A percentile compares a stretch with the other conserved stretches of the same genome.
Conservation (phyloP, 2,888 invertebrate genomes). For the Apoda limacodes region DNA sequence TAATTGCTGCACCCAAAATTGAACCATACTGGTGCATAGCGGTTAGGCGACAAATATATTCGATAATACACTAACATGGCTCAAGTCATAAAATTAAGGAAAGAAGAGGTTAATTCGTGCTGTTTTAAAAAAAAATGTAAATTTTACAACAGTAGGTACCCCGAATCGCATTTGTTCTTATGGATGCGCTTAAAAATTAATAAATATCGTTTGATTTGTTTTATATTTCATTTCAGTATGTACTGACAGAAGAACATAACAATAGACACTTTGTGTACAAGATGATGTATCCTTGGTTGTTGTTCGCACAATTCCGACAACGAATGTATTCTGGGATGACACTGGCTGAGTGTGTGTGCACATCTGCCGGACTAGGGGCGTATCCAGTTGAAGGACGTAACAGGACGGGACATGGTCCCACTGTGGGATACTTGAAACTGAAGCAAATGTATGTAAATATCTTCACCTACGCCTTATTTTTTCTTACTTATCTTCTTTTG, state of each 20-base stretch:
- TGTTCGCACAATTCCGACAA: slow-evolving; percentile 90
- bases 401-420: slow-evolving; percentile 88
- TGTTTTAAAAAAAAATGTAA: too few relatives aligned
- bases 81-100: too few relatives aligned
- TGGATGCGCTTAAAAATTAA: too few relatives aligned
- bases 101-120: too few relatives aligned
- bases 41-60: too few relatives aligned
- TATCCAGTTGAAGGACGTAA: slow-evolving; percentile 83
- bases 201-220: neutral
- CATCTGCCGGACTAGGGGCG: slow-evolving; percentile 90
- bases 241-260: slow-evolving; percentile 80
- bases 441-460: slow-evolving; percentile 67
- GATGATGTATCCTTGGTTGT: slow-evolving; percentile 86
- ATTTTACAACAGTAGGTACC: too few relatives aligned
- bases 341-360: slow-evolving; percentile 93
- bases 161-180: too few relatives aligned
- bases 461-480: too few relatives aligned
- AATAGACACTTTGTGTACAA: slow-evolving; percentile 80
- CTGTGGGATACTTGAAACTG: slow-evolving; percentile 74
- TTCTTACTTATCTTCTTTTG: too few relatives aligned
- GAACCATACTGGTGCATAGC: too few relatives aligned
- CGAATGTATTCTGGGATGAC: slow-evolving; percentile 92
- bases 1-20: too few relatives aligned
- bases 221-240: slow-evolving; percentile 75
- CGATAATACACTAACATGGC: too few relatives aligned